These are phyloP conservation scores for Pteria penguin DNA, from an alignment of 2,888 invertebrate genomes.

Conservation along the genomic window DNA sequence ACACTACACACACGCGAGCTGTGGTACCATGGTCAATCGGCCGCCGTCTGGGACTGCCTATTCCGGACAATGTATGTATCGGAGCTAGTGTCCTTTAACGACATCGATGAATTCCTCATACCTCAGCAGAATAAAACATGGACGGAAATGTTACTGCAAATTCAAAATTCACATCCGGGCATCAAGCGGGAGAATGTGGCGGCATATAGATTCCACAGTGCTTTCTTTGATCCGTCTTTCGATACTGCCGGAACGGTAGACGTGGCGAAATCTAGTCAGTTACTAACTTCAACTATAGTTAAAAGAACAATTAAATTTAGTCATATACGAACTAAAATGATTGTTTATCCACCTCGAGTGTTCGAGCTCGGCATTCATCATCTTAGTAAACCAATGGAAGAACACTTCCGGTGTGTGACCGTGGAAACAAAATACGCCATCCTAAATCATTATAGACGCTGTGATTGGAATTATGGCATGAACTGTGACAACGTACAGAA, in stretches of 20 bases:
- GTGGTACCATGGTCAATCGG: slow-evolving; percentile 61
- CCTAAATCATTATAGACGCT: slow-evolving; percentile 73
- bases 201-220: slow-evolving; percentile 68
- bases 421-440: slow-evolving; percentile 54
- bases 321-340: slow-evolving; percentile 75
- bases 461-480: slow-evolving; percentile 64
- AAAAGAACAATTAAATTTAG: slow-evolving; percentile 41
- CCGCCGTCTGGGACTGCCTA: slow-evolving; percentile 60
- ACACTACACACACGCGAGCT: slow-evolving; percentile 45
- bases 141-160: slow-evolving; percentile 23
- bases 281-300: slow-evolving; percentile 29
- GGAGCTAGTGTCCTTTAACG: slow-evolving; percentile 56
- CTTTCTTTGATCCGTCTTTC: slow-evolving; percentile 65
- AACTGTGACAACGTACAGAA: slow-evolving; percentile 46
- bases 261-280: not conserved
- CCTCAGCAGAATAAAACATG: slow-evolving; percentile 44
- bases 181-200: slow-evolving; percentile 44
- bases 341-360: slow-evolving; percentile 75
- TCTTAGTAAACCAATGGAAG: slow-evolving; percentile 77
- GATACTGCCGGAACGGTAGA: slow-evolving; percentile 25
- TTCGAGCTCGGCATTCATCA: slow-evolving; percentile 80
- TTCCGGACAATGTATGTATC: slow-evolving; percentile 53
- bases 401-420: slow-evolving; percentile 60
- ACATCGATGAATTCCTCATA: slow-evolving; percentile 62
- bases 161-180: not conserved